Evolutionary conservation across 1,140 invertebrate species (phyloP), one percentile per base, ranked within the genome.

Genomic region (Drosophila leontia): DNA sequence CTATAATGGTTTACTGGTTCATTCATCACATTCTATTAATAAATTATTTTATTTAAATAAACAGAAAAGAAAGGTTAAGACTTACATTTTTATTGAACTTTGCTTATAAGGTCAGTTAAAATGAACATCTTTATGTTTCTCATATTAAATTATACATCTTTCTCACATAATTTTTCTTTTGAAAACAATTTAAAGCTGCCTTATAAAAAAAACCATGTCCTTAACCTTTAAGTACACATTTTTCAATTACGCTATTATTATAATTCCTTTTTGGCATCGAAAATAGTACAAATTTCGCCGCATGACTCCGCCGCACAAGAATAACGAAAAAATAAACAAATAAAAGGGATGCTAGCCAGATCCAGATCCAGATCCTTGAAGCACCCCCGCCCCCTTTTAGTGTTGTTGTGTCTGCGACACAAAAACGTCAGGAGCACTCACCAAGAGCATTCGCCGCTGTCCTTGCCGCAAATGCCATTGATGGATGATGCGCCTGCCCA

Each of bases 381-480:
- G n/a, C 32, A 12, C 6, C 37, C 53, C 67, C 39, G 8, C n/a
- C 50, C 29, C 50, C 19, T 7, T 34, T 35, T 19, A 34, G 44
- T 59, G 65, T 72, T 59, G 69, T 39, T 69, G 70, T 62, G 69
- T 75, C 75, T 82, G 75, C 80, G 77, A 84, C 77, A 84, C 82
- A 84, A 84, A 84, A 84, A 84, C 63, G 82, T 85, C 82, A 85
- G 51, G 68, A 61, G 65, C 82, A 85, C 81, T 84, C 81, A 84
- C 62, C 68, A 67, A 68, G 53, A 62, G 55, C 45, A 82, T 65
- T 82, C 79, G 68, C 44, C 57, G 70, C 62, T 80, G 72, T 78
- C 60, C 84, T 86, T 78, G 82, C 78, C 82, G 57, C 75, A 83
- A 91, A 80, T 83, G 72, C 87, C 87, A 92, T 92, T 92, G 91